Evolutionary conservation across 2,113 vertebrate species (phyloP).

Genomic region (Paramisgurnus dabryanus): DNA sequence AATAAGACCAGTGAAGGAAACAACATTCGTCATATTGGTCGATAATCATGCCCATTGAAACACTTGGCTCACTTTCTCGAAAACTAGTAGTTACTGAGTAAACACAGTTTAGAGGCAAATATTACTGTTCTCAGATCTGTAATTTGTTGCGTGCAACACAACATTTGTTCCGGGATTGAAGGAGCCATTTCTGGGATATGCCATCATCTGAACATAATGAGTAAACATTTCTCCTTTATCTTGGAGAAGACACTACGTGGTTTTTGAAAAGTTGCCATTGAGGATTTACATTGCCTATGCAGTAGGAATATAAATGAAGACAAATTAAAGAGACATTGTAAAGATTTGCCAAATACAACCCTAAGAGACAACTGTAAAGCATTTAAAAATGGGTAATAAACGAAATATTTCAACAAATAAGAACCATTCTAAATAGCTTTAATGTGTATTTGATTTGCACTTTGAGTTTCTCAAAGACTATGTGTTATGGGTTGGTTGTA

Average conservation of each 20-base stretch:
- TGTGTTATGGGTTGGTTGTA: no score
- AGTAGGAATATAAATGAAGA: not conserved
- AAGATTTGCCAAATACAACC: no score
- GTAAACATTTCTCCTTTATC: slow-evolving; percentile 32
- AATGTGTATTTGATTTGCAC: no score
- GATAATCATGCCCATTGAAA: not conserved
- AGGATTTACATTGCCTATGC: not conserved
- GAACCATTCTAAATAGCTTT: no score
- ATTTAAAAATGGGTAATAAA: no score
- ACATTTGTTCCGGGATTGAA: slow-evolving; percentile 25
- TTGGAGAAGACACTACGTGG: slow-evolving; percentile 8
- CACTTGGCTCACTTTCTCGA: not conserved
- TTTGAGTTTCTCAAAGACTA: no score
- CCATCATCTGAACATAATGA: slow-evolving; percentile 5
- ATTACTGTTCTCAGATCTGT: slow-evolving; percentile 37
- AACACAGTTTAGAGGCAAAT: slow-evolving; percentile 11
- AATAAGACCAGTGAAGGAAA: not conserved
- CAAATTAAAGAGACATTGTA: not conserved
- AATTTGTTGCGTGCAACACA: slow-evolving; percentile 9
- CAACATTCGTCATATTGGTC: not conserved
- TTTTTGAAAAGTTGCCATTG: slow-evolving; percentile 22
- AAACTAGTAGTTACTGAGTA: not conserved
- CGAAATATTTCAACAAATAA: not conserved
- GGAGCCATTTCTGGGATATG: slow-evolving; percentile 23
- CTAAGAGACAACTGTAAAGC: not conserved